Percentiles rank a stretch among this genome's conserved stretches.
Evolutionary conservation across 37 sponge, comb jelly and placozoan genomes (phyloP).

Genomic region (Diacarnus erythraeanus): DNA sequence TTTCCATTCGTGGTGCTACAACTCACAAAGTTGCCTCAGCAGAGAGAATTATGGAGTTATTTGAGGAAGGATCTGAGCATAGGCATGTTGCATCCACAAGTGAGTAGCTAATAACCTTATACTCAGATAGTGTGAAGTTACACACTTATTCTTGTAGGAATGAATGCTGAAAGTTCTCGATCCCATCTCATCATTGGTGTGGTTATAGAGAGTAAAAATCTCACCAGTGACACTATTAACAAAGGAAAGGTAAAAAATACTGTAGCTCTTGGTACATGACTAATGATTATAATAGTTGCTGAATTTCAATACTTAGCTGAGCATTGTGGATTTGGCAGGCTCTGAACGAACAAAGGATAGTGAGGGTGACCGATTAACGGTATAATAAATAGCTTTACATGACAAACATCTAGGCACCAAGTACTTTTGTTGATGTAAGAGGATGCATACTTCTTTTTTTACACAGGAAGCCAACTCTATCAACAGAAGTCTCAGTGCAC

Average conservation of each 20-base stretch:
- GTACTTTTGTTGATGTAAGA: too few relatives aligned
- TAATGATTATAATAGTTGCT: not conserved
- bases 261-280: not conserved
- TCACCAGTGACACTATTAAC: not conserved
- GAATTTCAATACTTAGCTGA: conserved; percentile 7
- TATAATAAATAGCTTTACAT: not conserved
- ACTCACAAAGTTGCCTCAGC: too few relatives aligned
- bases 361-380: not conserved
- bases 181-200: conserved; percentile 9
- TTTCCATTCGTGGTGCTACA: too few relatives aligned
- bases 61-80: too few relatives aligned
- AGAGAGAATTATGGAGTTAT: too few relatives aligned
- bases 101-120: too few relatives aligned
- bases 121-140: too few relatives aligned
- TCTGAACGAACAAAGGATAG: conserved; percentile 4
- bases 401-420: not conserved
- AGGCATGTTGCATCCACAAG: too few relatives aligned
- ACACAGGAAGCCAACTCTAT: conserved; percentile 16
- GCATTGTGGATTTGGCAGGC: conserved; percentile 20
- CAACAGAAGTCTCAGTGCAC: conserved; percentile 16
- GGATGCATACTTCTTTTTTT: too few relatives aligned
- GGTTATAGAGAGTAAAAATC: conserved; percentile 1
- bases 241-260: conserved; percentile 7
- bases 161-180: conserved; percentile 15
- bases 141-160: conserved; percentile 9